phyloP scores from a whole-genome alignment of 2,113 vertebrate genomes.

The Periophthalmus modestus region DNA sequence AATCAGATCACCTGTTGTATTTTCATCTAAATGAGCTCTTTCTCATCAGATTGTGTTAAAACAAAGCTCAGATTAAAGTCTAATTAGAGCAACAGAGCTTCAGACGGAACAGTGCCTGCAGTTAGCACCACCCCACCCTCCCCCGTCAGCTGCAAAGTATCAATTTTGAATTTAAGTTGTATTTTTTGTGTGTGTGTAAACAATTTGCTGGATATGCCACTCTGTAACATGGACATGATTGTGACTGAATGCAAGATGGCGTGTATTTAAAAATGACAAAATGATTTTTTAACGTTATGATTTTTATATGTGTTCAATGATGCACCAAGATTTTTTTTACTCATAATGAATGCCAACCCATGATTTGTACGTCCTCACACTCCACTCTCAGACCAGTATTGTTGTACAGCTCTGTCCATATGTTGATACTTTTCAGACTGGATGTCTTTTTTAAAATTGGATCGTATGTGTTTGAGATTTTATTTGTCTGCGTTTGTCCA shows the following conservation, averaged over 20 bases:
- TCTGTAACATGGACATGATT: slow-evolving; percentile 21
- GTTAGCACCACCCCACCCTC: no score
- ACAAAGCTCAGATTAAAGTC: no score
- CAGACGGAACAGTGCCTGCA: no score
- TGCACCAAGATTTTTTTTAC: slow-evolving; percentile 34
- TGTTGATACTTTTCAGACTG: slow-evolving; percentile 46
- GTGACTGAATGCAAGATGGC: slow-evolving; percentile 35
- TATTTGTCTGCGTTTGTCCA: not conserved
- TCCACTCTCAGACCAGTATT: slow-evolving; percentile 74
- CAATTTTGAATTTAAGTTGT: not conserved
- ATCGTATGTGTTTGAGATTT: slow-evolving; percentile 37
- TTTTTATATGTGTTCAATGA: slow-evolving; percentile 15
- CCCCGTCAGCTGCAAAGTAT: no score
- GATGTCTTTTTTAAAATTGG: slow-evolving; percentile 37
- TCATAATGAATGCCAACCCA: slow-evolving; percentile 68
- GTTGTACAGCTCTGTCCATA: slow-evolving; percentile 69
- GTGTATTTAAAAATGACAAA: slow-evolving; percentile 23
- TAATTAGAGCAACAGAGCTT: no score
- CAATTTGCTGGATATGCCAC: not conserved
- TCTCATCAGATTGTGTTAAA: no score
- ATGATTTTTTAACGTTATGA: slow-evolving; percentile 34
- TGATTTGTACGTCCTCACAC: slow-evolving; percentile 39
- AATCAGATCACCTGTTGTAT: no score
- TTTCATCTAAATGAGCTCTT: no score
- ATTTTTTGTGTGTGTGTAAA: not conserved